Evolutionary conservation across 2,797 vertebrate species (phyloP).

Genomic region (Hemitrygon akajei): DNA sequence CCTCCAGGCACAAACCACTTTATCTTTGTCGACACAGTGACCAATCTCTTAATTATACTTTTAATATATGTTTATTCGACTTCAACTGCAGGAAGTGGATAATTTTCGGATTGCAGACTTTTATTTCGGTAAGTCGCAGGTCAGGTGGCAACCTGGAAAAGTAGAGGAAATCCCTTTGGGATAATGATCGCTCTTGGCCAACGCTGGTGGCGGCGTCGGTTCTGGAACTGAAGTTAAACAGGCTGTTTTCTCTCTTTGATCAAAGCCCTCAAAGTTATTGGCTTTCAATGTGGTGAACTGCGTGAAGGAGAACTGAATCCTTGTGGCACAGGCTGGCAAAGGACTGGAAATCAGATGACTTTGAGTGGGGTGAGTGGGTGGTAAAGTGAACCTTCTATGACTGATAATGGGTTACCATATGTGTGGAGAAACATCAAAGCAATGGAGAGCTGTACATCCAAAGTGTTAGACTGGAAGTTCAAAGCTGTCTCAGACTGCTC

Average conservation of each 20-base stretch:
- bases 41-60: constrained; percentile 10
- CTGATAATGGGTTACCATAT: background rate
- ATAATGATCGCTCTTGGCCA: background rate
- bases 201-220: background rate
- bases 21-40: background rate
- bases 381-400: background rate
- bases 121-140: background rate
- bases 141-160: background rate
- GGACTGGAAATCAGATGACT: background rate
- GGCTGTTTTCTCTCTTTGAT: background rate
- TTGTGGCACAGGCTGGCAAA: background rate
- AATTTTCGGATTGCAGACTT: background rate
- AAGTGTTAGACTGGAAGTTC: too few species aligned
- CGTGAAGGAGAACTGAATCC: background rate
- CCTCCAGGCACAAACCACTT: background rate
- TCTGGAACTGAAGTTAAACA: background rate
- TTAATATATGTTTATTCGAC: background rate
- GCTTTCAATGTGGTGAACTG: background rate
- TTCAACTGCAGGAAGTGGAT: background rate
- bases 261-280: background rate
- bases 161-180: background rate
- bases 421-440: background rate
- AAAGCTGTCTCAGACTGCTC: too few species aligned
- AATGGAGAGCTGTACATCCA: background rate
- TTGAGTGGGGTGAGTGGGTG: background rate